Percentiles rank a stretch among this genome's conserved stretches.
These are phyloP conservation scores for Bombus difficillimus DNA, from an alignment of 1,140 invertebrate genomes.

Conservation along the genomic window DNA sequence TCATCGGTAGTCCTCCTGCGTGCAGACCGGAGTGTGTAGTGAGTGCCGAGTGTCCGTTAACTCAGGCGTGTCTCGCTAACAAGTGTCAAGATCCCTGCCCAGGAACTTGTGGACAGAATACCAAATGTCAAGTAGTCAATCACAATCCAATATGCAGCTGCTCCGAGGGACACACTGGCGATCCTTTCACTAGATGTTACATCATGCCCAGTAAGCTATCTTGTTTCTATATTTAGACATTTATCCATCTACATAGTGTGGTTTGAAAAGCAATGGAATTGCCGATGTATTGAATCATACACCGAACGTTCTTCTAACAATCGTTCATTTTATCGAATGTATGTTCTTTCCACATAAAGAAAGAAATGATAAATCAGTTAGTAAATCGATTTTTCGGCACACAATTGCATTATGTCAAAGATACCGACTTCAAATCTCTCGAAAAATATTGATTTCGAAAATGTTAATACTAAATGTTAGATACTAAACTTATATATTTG, in stretches of 20 bases:
- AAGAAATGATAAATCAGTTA: too few relatives aligned
- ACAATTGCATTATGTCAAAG: too few relatives aligned
- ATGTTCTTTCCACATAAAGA: too few relatives aligned
- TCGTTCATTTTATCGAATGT: too few relatives aligned
- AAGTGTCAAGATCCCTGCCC: constrained; percentile 88
- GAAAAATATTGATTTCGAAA: too few relatives aligned
- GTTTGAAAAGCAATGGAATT: too few relatives aligned
- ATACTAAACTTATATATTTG: too few relatives aligned
- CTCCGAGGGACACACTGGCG: constrained; percentile 88
- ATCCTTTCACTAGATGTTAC: constrained; percentile 89
- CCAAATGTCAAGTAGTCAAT: constrained; percentile 87
- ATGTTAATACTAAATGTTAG: too few relatives aligned
- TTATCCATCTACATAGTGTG: background rate
- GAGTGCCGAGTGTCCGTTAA: constrained; percentile 86
- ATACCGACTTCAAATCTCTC: too few relatives aligned
- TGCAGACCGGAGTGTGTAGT: constrained; percentile 86
- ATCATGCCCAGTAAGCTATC: constrained; percentile 83
- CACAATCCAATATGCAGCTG: constrained; percentile 89
- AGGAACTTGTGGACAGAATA: constrained; percentile 88
- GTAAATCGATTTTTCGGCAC: too few relatives aligned
- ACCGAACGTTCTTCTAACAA: too few relatives aligned
- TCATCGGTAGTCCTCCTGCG: constrained; percentile 86
- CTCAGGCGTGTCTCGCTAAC: constrained; percentile 86
- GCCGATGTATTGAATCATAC: too few relatives aligned
- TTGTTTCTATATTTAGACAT: background rate